Evolutionary conservation across 2,888 invertebrate genomes (phyloP).

Genomic region (Baccha elongata): DNA sequence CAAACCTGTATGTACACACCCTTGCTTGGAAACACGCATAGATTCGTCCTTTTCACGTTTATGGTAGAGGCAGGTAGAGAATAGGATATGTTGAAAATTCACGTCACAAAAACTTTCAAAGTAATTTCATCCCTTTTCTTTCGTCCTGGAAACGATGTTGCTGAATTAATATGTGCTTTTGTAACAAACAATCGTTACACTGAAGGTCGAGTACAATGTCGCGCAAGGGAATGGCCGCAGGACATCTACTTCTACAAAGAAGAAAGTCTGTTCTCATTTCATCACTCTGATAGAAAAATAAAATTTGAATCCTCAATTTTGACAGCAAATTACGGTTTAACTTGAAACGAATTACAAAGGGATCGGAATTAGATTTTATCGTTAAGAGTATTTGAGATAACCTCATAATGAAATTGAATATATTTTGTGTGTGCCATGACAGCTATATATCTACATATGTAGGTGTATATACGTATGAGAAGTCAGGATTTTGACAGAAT

Average conservation of each 20-base stretch:
- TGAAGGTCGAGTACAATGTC: conserved; percentile 45
- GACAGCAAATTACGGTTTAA: conserved; percentile 76
- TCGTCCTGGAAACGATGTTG: conserved; percentile 19
- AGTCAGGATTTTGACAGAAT: conserved; percentile 41
- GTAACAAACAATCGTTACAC: conserved; percentile 47
- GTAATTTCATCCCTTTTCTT: conserved; percentile 50
- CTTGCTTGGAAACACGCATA: conserved; percentile 23
- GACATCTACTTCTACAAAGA: conserved; percentile 40
- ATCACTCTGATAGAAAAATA: conserved; percentile 48
- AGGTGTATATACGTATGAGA: conserved; percentile 10
- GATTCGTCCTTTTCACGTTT: conserved; percentile 31
- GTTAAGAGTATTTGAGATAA: conserved; percentile 77
- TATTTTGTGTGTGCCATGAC: conserved; percentile 40
- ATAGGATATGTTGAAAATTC: conserved; percentile 29
- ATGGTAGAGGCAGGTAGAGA: conserved; percentile 19
- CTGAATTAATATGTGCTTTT: conserved; percentile 36
- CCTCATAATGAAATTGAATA: conserved; percentile 70
- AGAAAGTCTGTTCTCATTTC: conserved; percentile 67
- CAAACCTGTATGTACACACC: conserved; percentile 28
- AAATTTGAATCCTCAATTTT: conserved; percentile 74
- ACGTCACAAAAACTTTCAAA: conserved; percentile 32
- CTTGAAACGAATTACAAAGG: conserved; percentile 77
- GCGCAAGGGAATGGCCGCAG: conserved; percentile 62
- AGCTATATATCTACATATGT: conserved; percentile 58
- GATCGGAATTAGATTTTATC: conserved; percentile 80